Base-by-base conservation (phyloP, 2,797 vertebrate genomes). In the Anabas testudineus region DNA sequence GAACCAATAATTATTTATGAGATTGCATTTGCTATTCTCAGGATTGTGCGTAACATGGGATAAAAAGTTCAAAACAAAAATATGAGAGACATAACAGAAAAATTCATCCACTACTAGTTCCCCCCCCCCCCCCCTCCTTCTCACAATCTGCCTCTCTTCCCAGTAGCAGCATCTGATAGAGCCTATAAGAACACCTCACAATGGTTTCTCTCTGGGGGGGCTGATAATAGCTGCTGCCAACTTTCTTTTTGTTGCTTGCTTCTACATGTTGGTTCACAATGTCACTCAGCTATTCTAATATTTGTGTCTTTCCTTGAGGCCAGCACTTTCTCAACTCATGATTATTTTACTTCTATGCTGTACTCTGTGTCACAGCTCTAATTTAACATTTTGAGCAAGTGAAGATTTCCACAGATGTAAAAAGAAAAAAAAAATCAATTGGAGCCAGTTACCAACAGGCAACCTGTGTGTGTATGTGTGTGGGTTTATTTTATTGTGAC, bases 181-280 rank as follows among this genome's bases (percentile, higher is more conserved):
- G 65, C 19, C 67, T 65, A 47, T 67, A 49, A 74, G 63, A 54
- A 79, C 69, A 74, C 77, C 70, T 80, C 65, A 68, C 60, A 77
- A 76, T 72, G 64, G 58, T 8, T 74, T 82, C 78, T 71, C 76
- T 61, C 56, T 55, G 24, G 42, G 83, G 75, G 71, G 74, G 34
- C 41, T 36, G 68, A 78, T 76, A 71, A 71, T 79, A 86, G 78
- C 81, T 79, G 63, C 78, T 79, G 67, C 52, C 68, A 77, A 72
- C 82, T 71, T 68, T 76, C 60, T 34, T 69, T 83, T 74, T 83
- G 62, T 83, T 82, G 75, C 51, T 42, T 45, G 41, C 62, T 57
- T 56, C 54, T 65, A 57, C 71, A 76, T 70, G 62, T 55, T 45
- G 55, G 78, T 74, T 83, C 78, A 80, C 2, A 1, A 59, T 79